Base-by-base conservation (phyloP, 2,113 vertebrate species). In the Pygoscelis antarcticus region DNA sequence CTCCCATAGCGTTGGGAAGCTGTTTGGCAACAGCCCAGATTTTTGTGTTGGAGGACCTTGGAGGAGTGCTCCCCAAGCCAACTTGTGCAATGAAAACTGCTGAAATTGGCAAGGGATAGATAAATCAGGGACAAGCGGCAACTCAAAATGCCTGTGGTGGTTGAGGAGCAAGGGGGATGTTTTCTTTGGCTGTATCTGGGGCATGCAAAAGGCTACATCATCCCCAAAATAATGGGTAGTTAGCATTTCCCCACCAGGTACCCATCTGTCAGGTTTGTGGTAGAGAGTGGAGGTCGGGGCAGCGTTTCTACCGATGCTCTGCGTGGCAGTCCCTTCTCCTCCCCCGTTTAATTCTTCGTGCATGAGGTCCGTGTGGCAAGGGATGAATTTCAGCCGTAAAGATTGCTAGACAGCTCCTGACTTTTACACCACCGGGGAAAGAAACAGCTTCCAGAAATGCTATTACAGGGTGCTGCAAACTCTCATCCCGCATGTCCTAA, bases 311-410 rank as follows among this genome's bases (percentile, higher is more conserved):
- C 68, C 5, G 13, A 32, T 79, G 83, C 29, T 60, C 68, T 57
- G 19, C 0, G 0, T 11, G 76, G 38, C 82, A 26, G 61, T 46
- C 51, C 54, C 72, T 93, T 82, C 60, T 74, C 51, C 78, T 65
- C 27, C 52, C 34, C 61, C 0, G 0, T 86, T 95, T 91, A 44
- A 90, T 91, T 94, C 83, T n/a, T 58, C 72, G 79, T 30, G 38
- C 71, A 7, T 4, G 47, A 78, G 47, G 40, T 32, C 70, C 0
- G 0, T 46, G 80, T 2, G 2, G 69, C 22, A 4, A 83, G 71
- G 96, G 96, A 91, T 96, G 94, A 36, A 80, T 97, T 97, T 93
- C 95, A 97, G 87, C 90, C 16, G 58, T 88, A 68, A 93, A 96
- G 96, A 96, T 97, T 87, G 88, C 62, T 23, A 94, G 96, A 29